Evolutionary conservation across 2,797 vertebrate genomes (phyloP).

Genomic region (Myotis vivesi): DNA sequence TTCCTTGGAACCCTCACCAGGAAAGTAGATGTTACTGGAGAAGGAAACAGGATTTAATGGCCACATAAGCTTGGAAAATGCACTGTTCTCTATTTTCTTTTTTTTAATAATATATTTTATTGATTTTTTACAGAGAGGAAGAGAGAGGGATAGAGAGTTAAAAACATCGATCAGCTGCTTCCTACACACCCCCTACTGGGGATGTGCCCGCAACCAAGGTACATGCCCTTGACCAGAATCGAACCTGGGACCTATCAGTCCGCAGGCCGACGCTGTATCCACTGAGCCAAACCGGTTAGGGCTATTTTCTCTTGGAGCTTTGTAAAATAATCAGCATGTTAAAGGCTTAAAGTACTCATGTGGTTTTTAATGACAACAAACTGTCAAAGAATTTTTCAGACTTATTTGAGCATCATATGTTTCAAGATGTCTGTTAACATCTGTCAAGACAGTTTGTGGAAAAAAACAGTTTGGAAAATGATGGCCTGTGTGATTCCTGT

Average conservation of each 20-base stretch:
- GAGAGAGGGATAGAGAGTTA: too few species aligned
- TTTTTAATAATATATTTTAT: not conserved
- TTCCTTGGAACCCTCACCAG: not conserved
- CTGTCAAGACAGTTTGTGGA: not conserved
- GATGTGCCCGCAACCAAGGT: too few species aligned
- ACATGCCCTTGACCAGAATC: too few species aligned
- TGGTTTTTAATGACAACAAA: not conserved
- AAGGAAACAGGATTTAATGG: conserved; percentile 4
- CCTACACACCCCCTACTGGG: too few species aligned
- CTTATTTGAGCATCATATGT: not conserved
- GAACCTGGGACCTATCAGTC: too few species aligned
- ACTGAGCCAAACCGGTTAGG: too few species aligned
- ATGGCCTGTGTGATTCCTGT: not conserved
- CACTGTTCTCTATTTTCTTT: not conserved
- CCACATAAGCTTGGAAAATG: not conserved
- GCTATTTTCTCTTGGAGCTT: not conserved
- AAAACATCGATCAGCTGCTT: too few species aligned
- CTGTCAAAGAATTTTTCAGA: not conserved
- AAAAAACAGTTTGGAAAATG: not conserved
- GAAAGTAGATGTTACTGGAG: not conserved
- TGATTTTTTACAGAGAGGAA: too few species aligned
- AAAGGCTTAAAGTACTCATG: not conserved
- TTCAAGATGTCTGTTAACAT: not conserved
- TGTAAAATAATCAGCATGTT: not conserved
- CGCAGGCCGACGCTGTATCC: too few species aligned